Evolutionary conservation across 2,797 vertebrate genomes (phyloP).

Genomic region (Echeneis naucrates): DNA sequence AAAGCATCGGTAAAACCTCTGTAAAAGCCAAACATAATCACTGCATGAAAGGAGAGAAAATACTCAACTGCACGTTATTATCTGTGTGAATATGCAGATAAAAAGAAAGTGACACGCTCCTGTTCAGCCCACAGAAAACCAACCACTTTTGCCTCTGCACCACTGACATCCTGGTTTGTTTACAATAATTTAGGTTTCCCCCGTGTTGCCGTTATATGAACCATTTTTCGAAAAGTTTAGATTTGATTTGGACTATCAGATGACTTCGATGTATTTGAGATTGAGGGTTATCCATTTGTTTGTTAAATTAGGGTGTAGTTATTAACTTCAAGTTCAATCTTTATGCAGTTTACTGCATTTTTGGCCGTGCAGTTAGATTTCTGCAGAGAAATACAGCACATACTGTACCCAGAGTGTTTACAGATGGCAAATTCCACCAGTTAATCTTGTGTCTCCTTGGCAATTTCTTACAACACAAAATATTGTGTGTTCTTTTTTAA

Average conservation of each 20-base stretch:
- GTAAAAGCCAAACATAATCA: slow-evolving; percentile 27
- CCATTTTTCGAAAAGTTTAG: neutral
- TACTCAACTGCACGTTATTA: slow-evolving; percentile 4
- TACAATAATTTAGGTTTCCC: slow-evolving; percentile 7
- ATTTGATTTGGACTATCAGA: slow-evolving; percentile 23
- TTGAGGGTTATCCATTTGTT: slow-evolving; percentile 19
- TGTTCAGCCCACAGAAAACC: slow-evolving; percentile 38
- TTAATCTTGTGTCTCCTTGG: slow-evolving; percentile 11
- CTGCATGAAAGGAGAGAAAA: slow-evolving; percentile 27
- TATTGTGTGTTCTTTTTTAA: neutral
- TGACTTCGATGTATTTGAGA: slow-evolving; percentile 19
- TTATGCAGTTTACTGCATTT: slow-evolving; percentile 29
- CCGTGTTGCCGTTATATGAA: slow-evolving; percentile 1
- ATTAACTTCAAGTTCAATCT: slow-evolving; percentile 40
- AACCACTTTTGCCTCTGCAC: slow-evolving; percentile 35
- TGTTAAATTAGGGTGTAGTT: slow-evolving; percentile 49
- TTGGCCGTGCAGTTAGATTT: slow-evolving; percentile 8
- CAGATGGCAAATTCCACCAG: neutral
- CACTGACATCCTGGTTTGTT: slow-evolving; percentile 25
- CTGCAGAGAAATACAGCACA: slow-evolving; percentile 4
- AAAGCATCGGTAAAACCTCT: neutral
- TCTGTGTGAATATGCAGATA: slow-evolving; percentile 17
- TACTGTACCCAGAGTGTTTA: slow-evolving; percentile 7
- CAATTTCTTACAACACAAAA: slow-evolving; percentile 2
- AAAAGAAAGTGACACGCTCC: slow-evolving; percentile 12